Conservation (phyloP, 2,888 invertebrate genomes). For the Drosophila mettleri region DNA sequence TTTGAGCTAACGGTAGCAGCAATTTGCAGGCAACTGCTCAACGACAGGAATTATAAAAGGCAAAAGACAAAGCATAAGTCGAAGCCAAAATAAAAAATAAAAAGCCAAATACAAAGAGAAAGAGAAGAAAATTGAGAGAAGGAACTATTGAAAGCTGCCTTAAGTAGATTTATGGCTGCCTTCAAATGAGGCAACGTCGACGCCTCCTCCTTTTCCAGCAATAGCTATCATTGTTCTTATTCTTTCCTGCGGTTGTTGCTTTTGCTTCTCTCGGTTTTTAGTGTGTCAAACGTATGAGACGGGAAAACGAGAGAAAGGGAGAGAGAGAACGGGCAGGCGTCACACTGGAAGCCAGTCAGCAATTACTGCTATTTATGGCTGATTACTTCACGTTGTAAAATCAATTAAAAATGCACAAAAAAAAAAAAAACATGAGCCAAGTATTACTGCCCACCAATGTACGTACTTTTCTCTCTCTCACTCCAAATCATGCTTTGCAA, state of each 20-base stretch:
- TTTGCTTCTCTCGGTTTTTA: slow-evolving; percentile 28
- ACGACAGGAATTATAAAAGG: slow-evolving; percentile 49
- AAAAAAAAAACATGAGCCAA: slow-evolving; percentile 61
- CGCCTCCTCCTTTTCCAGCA: slow-evolving; percentile 2
- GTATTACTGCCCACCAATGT: slow-evolving; percentile 13
- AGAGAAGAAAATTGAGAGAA: slow-evolving; percentile 15
- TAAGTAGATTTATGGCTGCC: slow-evolving; percentile 79
- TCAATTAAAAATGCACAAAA: slow-evolving; percentile 77
- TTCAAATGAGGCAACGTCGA: slow-evolving; percentile 43
- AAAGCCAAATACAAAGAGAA: slow-evolving; percentile 21
- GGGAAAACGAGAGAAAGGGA: not conserved
- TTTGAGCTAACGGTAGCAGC: slow-evolving; percentile 48
- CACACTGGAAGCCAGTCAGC: slow-evolving; percentile 50
- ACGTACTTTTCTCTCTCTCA: not conserved
- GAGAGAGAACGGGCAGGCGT: slow-evolving; percentile 10
- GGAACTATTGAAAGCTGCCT: slow-evolving; percentile 71
- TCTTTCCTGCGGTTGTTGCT: slow-evolving; percentile 28
- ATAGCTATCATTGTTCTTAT: slow-evolving; percentile 45
- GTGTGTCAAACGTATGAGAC: slow-evolving; percentile 73
- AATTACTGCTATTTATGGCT: slow-evolving; percentile 77
- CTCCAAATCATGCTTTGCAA: slow-evolving; percentile 4
- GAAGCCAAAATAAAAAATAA: slow-evolving; percentile 29
- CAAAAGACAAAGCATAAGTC: slow-evolving; percentile 48
- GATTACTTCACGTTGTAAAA: slow-evolving; percentile 79
- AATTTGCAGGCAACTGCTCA: slow-evolving; percentile 46